phyloP scores from a whole-genome alignment of 1,140 invertebrate species.

The Pseudachorutes palmiensis region DNA sequence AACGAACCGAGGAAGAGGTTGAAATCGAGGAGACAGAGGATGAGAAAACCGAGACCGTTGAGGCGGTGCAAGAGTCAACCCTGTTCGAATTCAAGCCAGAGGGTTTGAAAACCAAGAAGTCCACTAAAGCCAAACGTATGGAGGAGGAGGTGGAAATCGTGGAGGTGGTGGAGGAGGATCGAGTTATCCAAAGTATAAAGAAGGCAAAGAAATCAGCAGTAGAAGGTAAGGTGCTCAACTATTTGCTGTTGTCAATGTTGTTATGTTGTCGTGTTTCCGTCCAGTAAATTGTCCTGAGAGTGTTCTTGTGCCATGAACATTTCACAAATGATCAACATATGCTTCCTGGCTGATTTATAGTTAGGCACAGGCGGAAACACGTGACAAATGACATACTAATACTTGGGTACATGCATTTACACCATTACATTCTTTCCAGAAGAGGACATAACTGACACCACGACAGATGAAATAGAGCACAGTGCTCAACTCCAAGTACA shows the following conservation, averaged over 20 bases:
- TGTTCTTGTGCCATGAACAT: not conserved
- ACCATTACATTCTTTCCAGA: not conserved
- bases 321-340: not conserved
- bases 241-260: not conserved
- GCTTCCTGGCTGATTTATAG: not conserved
- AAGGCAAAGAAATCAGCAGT: not conserved
- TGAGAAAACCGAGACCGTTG: conserved; percentile 6
- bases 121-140: too few relatives aligned
- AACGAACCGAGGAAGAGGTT: not conserved
- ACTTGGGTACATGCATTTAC: too few relatives aligned
- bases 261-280: not conserved
- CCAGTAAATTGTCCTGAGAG: not conserved
- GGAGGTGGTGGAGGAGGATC: not conserved
- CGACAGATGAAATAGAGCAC: not conserved
- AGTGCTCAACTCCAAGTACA: not conserved
- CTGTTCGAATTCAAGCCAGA: not conserved
- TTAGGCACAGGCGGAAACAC: not conserved
- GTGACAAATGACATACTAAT: not conserved
- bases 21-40: not conserved
- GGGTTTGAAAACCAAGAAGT: not conserved
- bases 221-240: not conserved
- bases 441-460: not conserved
- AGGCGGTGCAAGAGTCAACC: not conserved
- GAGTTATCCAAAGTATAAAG: not conserved
- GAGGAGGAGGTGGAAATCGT: too few relatives aligned